A percentile compares a stretch with the other conserved stretches of the same genome.
Conservation (phyloP, 2,888 invertebrate species). For the Eutolmus rufibarbis region DNA sequence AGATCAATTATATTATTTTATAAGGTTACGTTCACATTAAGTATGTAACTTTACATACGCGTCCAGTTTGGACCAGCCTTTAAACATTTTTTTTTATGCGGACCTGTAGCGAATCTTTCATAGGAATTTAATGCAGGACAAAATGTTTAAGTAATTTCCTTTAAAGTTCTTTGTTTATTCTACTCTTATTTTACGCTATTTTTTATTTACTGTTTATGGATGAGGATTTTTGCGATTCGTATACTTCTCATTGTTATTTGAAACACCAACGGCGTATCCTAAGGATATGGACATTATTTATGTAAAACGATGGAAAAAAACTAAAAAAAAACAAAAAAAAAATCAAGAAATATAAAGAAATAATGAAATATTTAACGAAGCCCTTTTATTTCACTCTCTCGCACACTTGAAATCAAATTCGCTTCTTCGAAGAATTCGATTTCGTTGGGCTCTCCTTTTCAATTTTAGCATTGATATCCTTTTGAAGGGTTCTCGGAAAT, state of each 20-base stretch:
- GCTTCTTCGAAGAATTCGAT: slow-evolving; percentile 9
- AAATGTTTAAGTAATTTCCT: background rate
- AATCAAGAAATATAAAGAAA: slow-evolving; percentile 40
- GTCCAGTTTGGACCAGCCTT: background rate
- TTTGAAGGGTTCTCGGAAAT: background rate
- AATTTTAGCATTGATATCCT: background rate
- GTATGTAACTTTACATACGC: background rate
- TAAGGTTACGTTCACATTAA: background rate
- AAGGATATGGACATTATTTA: slow-evolving; percentile 44
- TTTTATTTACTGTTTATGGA: slow-evolving; percentile 33
- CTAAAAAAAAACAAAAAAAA: slow-evolving; percentile 29
- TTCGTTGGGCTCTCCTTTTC: background rate
- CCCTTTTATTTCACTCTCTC: slow-evolving; percentile 12
- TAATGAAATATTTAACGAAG: slow-evolving; percentile 34
- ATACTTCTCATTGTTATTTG: slow-evolving; percentile 42
- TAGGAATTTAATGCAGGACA: slow-evolving; percentile 1
- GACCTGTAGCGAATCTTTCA: background rate
- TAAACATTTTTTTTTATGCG: background rate
- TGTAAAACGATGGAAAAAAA: slow-evolving; percentile 36
- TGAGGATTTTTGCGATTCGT: slow-evolving; percentile 37
- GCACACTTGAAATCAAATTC: slow-evolving; percentile 11
- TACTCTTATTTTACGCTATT: background rate
- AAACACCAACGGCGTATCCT: slow-evolving; percentile 45
- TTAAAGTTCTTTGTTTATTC: slow-evolving; percentile 9
- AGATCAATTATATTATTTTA: background rate